phyloP scores from a whole-genome alignment of 2,888 invertebrate species.

The Eristalinus sepulchralis region DNA sequence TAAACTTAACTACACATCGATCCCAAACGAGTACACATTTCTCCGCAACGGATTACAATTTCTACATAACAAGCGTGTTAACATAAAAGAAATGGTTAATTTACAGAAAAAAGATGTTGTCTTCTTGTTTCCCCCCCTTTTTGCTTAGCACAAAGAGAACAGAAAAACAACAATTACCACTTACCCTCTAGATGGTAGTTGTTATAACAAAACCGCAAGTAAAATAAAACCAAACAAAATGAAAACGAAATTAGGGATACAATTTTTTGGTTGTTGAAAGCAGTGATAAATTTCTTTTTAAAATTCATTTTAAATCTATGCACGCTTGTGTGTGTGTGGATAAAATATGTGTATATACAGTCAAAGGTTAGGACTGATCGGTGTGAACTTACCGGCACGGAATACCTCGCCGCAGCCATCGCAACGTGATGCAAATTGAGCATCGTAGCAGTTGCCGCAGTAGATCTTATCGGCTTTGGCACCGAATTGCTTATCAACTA shows the following conservation, averaged over 20 bases:
- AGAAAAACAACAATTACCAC: conserved; percentile 47
- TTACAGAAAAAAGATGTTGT: background rate
- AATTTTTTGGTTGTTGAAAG: conserved; percentile 52
- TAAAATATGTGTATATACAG: conserved; percentile 17
- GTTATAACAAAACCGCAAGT: conserved; percentile 29
- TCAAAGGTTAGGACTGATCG: background rate
- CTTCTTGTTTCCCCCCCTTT: background rate
- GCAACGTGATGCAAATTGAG: conserved; percentile 99
- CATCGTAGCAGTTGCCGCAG: conserved; percentile 99
- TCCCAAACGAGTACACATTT: background rate
- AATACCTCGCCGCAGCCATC: conserved; percentile 99
- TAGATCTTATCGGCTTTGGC: conserved; percentile 99
- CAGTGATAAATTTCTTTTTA: conserved; percentile 48
- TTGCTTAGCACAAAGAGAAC: conserved; percentile 1
- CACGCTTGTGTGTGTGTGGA: conserved; percentile 30
- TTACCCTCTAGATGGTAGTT: conserved; percentile 68
- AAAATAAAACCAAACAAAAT: conserved; percentile 47
- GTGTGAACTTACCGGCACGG: conserved; percentile 93
- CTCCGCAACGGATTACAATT: background rate
- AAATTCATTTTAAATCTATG: conserved; percentile 40
- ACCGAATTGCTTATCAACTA: conserved; percentile 99
- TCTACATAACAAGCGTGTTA: background rate
- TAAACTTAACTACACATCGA: background rate
- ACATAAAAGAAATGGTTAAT: background rate
- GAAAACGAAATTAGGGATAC: conserved; percentile 47